Evolutionary conservation across 2,113 vertebrate species (phyloP), one percentile per base, ranked within the genome.

Genomic region (Xiphias gladius): DNA sequence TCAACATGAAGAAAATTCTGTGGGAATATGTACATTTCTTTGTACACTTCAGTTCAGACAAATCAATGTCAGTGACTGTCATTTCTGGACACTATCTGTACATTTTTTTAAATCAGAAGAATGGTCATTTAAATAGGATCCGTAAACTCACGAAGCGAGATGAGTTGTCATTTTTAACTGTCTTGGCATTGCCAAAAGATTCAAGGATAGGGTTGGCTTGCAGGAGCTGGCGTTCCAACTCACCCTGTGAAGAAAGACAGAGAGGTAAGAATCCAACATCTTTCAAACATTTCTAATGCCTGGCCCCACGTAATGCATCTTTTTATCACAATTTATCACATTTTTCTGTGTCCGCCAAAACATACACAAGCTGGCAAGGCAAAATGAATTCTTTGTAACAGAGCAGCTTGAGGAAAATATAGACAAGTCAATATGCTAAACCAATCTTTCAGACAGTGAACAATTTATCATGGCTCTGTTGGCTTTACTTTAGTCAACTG

Each of bases 151-250:
- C 98, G 69, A 99, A 99, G 88, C 98, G 97, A 58, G 98, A 99
- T 1, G 98, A 99, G 94, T 99, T 99, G 94, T 99, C 98, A 9
- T 99, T 99, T 88, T 99, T 99, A 94, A 99, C 98, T 7, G 98
- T 99, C 95, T 99, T 99, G 64, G 97, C 98, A 9, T 99, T 99
- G 84, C 98, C 98, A 13, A 99, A 99, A 22, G 98, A 98, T 86
- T 99, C 98, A 66, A 99, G 94, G 88, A 99, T 99, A 84, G 98
- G 98, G 90, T 99, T 99, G 46, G 98, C 98, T 92, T 99, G 98
- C 63, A 99, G 95, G 81, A 99, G 97, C 90, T 99, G 98, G 37
- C 97, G 96, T 83, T 99, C 98, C 94, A 99, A 92, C 94, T 99
- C 98, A 28, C 98, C 98, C 98, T 99, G 79, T 43, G 50, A 93